Base-by-base conservation (phyloP, 1,140 invertebrate species). In the Cryptotermes secundus region DNA sequence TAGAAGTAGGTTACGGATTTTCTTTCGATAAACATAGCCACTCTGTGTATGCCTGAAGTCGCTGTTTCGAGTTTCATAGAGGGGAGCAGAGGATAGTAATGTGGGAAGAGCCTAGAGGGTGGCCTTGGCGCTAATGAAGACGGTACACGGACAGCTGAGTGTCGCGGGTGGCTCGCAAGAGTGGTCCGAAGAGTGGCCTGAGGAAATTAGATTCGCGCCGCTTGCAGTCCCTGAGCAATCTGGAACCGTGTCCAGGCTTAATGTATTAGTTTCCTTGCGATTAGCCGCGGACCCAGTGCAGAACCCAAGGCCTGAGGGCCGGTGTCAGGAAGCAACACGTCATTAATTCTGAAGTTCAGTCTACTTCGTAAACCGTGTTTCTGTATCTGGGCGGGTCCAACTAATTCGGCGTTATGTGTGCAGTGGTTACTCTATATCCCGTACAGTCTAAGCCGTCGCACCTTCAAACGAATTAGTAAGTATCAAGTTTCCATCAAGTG, bases 201-300 rank as follows among this genome's bases (percentile, higher is more conserved):
- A 72, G 59, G 3, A 72, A 72, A 72, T 72, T 26, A 72, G 59
- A 3, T 72, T 72, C 59, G 59, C 7, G 59, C n/a, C 59, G 26
- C 26, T 31, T 0, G 7, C 7, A 72, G 26, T 72, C 59, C 59
- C 59, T n/a, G 14, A 72, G 59, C 59, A 72, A 72, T 72, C 59
- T 72, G 26, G 26, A 31, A 6, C 59, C 59, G 53, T 72, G 59
- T 72, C 59, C 59, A n/a, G 31, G 19, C 53, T 59, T 59, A 59
- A 59, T 59, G n/a, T 72, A 72, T 72, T 72, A 72, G 59, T 72
- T 72, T 72, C 59, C 59, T 72, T n/a, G 59, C 59, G 59, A 72
- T 72, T 72, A 72, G 31, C 59, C 59, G 7, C 7, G 59, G 59
- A 72, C 19, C 45, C 16, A 49, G 59, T n/a, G n/a, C 59, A 72